Conservation (phyloP, 2,888 invertebrate genomes). For the Bombylius discolor region DNA sequence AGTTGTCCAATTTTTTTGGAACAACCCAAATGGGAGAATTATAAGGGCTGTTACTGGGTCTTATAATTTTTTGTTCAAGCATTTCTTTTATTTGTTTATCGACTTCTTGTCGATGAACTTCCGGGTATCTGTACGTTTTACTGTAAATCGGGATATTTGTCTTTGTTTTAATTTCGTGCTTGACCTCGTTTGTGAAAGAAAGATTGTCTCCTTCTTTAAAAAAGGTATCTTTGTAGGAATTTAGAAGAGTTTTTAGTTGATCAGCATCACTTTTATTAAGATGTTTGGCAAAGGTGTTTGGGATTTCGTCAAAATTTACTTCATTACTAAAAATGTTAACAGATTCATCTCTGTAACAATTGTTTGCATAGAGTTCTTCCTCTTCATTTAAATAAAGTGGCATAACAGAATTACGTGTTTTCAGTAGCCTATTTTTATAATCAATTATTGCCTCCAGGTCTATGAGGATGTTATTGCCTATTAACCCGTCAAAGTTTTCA, state of each 20-base stretch:
- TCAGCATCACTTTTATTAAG: background rate
- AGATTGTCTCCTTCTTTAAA: conserved; percentile 3
- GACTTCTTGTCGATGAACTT: background rate
- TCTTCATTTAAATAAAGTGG: too few relatives aligned
- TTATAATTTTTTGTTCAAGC: conserved; percentile 15
- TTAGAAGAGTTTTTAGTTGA: background rate
- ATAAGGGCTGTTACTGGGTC: conserved; percentile 11
- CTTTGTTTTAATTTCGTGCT: conserved; percentile 6
- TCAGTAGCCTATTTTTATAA: too few relatives aligned
- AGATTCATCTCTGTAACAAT: too few relatives aligned
- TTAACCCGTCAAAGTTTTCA: too few relatives aligned
- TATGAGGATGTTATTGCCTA: too few relatives aligned
- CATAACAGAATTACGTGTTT: too few relatives aligned
- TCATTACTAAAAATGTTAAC: too few relatives aligned
- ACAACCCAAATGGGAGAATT: background rate
- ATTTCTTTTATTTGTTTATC: conserved; percentile 2
- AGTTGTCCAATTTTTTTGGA: background rate
- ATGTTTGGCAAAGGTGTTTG: background rate
- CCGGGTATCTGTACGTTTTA: conserved; percentile 2
- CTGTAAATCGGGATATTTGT: conserved; percentile 2
- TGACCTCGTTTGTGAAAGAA: conserved; percentile 1
- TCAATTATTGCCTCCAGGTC: too few relatives aligned
- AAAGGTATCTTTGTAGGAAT: background rate
- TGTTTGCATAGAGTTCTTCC: too few relatives aligned
- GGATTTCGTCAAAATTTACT: too few relatives aligned